Percentiles rank a stretch among this genome's conserved stretches.
Evolutionary conservation across 2,113 vertebrate genomes (phyloP).

Genomic region (Lynx canadensis): DNA sequence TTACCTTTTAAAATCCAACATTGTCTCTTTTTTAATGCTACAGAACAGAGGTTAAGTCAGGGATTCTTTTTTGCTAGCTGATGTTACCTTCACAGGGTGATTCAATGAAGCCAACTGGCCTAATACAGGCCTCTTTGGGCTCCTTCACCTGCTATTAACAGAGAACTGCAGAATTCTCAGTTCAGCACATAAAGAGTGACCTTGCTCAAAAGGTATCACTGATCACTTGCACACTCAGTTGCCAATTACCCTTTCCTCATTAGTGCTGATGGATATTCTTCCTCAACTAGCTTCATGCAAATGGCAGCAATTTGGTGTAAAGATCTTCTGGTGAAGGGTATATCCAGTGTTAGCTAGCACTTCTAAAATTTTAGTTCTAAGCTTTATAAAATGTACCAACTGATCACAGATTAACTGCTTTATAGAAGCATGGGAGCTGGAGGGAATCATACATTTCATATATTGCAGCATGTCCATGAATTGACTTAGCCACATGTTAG

Average conservation of each 20-base stretch:
- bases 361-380: slow-evolving; percentile 28
- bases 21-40: slow-evolving; percentile 11
- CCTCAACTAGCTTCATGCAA: neutral
- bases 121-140: neutral
- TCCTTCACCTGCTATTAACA: slow-evolving; percentile 20
- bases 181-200: neutral
- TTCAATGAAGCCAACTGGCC: neutral
- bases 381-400: neutral
- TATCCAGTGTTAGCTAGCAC: neutral
- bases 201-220: neutral
- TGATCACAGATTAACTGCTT: neutral
- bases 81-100: neutral
- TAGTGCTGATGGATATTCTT: neutral
- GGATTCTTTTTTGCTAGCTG: neutral
- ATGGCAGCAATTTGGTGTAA: neutral
- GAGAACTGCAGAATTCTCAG: neutral
- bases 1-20: slow-evolving; percentile 46
- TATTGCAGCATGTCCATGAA: neutral
- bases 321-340: neutral
- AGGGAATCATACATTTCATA: neutral
- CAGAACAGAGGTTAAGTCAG: slow-evolving; percentile 58
- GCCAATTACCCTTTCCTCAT: neutral
- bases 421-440: neutral
- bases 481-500: neutral
- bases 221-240: neutral